Conservation (phyloP, 2,113 vertebrate species). For the Holacanthus passer region DNA sequence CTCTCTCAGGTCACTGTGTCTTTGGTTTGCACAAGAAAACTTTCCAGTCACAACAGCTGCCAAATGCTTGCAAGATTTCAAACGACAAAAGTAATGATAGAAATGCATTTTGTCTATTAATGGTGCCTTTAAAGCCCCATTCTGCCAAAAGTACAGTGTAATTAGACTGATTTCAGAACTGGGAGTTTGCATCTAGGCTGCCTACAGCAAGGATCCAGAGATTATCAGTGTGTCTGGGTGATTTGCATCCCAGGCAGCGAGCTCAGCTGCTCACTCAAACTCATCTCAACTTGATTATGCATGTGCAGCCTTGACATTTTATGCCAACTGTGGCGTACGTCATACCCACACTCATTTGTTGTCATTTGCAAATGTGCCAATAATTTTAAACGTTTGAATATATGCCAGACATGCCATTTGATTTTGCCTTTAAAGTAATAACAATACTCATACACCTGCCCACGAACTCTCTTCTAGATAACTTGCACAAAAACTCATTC, state of each 20-base stretch:
- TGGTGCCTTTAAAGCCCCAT: neutral
- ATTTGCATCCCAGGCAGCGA: constrained; percentile 45
- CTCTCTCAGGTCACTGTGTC: neutral
- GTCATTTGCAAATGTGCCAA: constrained; percentile 12
- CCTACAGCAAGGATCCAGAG: neutral
- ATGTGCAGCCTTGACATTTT: constrained; percentile 26
- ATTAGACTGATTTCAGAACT: neutral
- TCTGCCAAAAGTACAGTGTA: neutral
- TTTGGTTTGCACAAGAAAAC: neutral
- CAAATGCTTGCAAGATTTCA: neutral
- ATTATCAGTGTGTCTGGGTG: neutral
- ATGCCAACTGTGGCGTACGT: constrained; percentile 27
- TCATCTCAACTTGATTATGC: constrained; percentile 50
- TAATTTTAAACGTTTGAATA: neutral
- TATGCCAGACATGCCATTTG: neutral
- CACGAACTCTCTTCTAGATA: neutral
- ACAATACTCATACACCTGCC: too few relatives aligned
- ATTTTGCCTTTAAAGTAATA: neutral
- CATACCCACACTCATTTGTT: constrained; percentile 24
- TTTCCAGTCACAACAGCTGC: neutral
- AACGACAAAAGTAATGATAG: neutral
- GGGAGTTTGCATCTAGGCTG: neutral
- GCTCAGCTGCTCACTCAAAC: constrained; percentile 48
- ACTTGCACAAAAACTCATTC: neutral
- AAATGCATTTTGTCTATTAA: neutral